Base-by-base conservation (phyloP, 2,888 invertebrate genomes). In the Bombylius discolor region DNA sequence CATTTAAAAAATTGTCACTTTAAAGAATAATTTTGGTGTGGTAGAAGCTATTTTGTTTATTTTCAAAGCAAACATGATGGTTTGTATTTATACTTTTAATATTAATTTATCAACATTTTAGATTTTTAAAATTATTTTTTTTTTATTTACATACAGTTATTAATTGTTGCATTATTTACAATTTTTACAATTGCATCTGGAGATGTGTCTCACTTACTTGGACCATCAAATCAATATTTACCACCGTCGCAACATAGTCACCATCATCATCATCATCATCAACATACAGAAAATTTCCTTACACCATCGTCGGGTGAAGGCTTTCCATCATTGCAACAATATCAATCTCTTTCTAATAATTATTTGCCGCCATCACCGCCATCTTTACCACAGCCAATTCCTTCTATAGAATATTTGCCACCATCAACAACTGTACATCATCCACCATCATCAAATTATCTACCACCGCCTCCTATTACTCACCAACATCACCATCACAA, bases 201-300 rank as follows among this genome's bases (percentile, higher is more conserved):
- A 23, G 56, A 56, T 46, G 56, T 56, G 11, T 56, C 56, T 8
- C 56, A 56, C 45, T 47, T 56, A 46, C 5, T 14, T 23, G 49
- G 52, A 48, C 14, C 36, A 5, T 52, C 52, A 4, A 56, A 53
- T 45, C 49, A 56, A 46, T 56, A 56, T 36, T 46, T 56, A n/a
- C 56, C 56, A 31, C 56, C 56, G 32, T 42, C 51, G 9, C 47
- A 14, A 36, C 42, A 47, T 42, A 34, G 36, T 12, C 13, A 47
- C 8, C 49, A 49, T 36, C 34, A 49, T 12, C 45, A 45, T 13
- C 5, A 45, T 5, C 23, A 31, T 23, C 23, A 47, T 9, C 14
- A 47, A 47, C 14, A n/a, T 8, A 12, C 14, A 7, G 6, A 6
- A 4, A 13, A 6, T 13, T 46, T 12, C 6, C n/a, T 46, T 13